Base-by-base conservation (phyloP, 1,140 invertebrate species). In the Holcopasites calliopsidis region DNA sequence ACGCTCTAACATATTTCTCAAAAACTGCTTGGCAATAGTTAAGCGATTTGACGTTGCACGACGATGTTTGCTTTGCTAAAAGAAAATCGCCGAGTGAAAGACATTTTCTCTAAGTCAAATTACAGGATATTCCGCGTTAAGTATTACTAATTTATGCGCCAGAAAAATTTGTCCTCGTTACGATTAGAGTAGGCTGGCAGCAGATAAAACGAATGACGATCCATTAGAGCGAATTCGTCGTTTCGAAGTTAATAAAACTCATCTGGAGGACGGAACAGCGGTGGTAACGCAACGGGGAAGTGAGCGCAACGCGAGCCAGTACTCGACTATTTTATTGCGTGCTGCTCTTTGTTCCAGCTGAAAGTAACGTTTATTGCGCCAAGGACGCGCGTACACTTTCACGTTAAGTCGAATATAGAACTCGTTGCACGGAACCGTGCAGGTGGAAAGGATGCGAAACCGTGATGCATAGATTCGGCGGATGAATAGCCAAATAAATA, bases 381-480 rank as follows among this genome's bases (percentile, higher is more conserved):
- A 74, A 68, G 72, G 72, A 65, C 72, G 33, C 16, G 28, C 62
- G 40, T 40, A 74, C n/a, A 68, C 72, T 74, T 66, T 74, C 72
- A 74, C 71, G 52, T 35, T 49, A 35, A 21, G 7, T 18, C 50
- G 38, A 74, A 74, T 74, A 66, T 47, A 74, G 72, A 57, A 38
- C 61, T 55, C 23, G n/a, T 42, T 50, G 21, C 60, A 35, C 31
- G 50, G 62, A 66, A 74, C 23, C 57, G n/a, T 16, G 18, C 18
- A 40, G 18, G 28, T 55, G 72, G 23, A 38, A 57, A 57, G 40
- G 8, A 73, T 64, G 58, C n/a, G 33, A 38, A 49, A 72, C n/a
- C 35, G 13, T 44, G 10, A 1, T n/a, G 38, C 18, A n/a, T 4
- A 0, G 16, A 3, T 13, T 16, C 44, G n/a, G 6, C 18, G 18